phyloP scores from a whole-genome alignment of 2,797 vertebrate species.

The Triplophysa yarkandensis region DNA sequence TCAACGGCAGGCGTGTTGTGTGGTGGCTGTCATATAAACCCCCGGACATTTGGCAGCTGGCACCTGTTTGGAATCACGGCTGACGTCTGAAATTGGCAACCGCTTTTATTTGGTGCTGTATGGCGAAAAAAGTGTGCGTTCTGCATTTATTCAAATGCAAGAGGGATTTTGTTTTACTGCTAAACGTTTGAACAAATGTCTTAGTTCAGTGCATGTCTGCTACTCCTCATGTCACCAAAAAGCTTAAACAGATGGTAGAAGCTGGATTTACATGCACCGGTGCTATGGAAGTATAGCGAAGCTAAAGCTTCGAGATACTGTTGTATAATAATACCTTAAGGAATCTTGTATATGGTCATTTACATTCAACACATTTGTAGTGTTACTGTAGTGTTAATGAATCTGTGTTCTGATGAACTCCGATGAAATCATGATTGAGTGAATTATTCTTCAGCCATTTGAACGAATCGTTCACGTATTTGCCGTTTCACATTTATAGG shows the following conservation, averaged over 20 bases:
- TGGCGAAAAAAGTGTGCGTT: background rate
- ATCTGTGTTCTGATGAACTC: too few relatives aligned
- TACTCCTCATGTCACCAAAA: background rate
- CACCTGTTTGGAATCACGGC: slow-evolving; percentile 41
- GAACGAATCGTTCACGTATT: too few relatives aligned
- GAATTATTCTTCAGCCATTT: too few relatives aligned
- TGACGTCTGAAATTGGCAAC: background rate
- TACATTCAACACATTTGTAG: too few relatives aligned
- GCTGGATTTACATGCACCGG: too few relatives aligned
- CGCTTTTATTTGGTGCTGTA: slow-evolving; percentile 6
- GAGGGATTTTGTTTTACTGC: background rate
- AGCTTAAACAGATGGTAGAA: background rate
- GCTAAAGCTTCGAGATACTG: too few relatives aligned
- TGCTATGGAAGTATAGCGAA: too few relatives aligned
- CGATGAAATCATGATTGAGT: too few relatives aligned
- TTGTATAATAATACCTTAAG: too few relatives aligned
- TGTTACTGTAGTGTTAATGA: too few relatives aligned
- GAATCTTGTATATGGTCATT: too few relatives aligned
- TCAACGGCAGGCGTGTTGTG: slow-evolving; percentile 19
- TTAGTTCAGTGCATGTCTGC: background rate
- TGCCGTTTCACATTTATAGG: too few relatives aligned
- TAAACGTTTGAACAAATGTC: background rate
- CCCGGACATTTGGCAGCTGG: slow-evolving; percentile 12
- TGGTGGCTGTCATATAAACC: slow-evolving; percentile 24
- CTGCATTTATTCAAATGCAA: background rate